These are phyloP conservation scores for Druceiella hillmani DNA, from an alignment of 2,888 invertebrate species.

Conservation along the genomic window DNA sequence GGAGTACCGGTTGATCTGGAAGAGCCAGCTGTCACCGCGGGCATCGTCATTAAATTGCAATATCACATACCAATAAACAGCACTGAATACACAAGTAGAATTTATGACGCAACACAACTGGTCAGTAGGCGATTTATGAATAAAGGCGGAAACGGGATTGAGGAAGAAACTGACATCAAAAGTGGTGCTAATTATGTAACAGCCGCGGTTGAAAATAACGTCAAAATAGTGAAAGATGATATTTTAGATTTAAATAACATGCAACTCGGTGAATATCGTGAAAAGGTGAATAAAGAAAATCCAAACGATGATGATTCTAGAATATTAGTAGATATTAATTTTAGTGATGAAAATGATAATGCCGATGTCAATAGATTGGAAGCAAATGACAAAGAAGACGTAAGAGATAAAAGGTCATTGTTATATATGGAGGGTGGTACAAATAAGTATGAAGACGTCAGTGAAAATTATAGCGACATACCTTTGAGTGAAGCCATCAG, in stretches of 20 bases:
- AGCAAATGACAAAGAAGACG: conserved; percentile 40
- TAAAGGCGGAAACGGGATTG: conserved; percentile 2
- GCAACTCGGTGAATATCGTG: conserved; percentile 19
- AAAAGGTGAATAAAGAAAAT: conserved; percentile 7
- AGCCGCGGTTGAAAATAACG: conserved; percentile 3
- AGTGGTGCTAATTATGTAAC: conserved; percentile 25
- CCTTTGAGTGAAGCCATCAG: conserved; percentile 43
- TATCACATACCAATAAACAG: conserved; percentile 61
- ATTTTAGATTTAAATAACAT: conserved; percentile 4
- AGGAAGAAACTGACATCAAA: conserved; percentile 3
- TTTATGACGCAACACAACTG: conserved; percentile 27
- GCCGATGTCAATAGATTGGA: conserved; percentile 26
- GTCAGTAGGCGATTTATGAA: conserved; percentile 1
- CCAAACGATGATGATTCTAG: conserved; percentile 1
- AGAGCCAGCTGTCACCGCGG: conserved; percentile 57
- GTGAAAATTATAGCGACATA: conserved; percentile 30
- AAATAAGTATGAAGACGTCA: conserved; percentile 26
- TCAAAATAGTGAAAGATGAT: conserved; percentile 2
- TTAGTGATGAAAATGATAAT: conserved; percentile 25
- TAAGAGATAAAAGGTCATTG: conserved; percentile 34
- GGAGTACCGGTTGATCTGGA: conserved; percentile 61
- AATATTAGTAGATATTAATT: not conserved
- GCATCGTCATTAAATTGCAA: conserved; percentile 62
- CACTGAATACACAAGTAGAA: conserved; percentile 50
- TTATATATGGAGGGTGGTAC: conserved; percentile 38